Evolutionary conservation across 2,797 vertebrate species (phyloP), one percentile per base, ranked within the genome.

Genomic region (Melanotaenia maccullochi): DNA sequence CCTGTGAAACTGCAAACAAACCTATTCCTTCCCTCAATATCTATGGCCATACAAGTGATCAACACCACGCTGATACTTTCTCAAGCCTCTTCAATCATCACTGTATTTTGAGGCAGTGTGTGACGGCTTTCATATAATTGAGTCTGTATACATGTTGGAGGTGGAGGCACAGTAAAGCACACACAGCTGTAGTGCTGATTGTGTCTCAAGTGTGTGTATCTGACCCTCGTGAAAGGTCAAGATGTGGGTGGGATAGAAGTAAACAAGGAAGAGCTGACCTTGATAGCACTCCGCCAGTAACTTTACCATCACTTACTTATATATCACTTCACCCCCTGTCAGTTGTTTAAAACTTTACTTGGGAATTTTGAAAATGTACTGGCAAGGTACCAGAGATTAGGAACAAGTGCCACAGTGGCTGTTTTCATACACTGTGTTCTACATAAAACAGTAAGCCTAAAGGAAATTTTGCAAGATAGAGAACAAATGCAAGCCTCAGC

Each of bases 1-100:
- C 91, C 73, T 88, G 85, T 78, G 86, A 71, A 76, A 85, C 68
- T 71, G 65, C 83, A 91, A 85, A 89, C 74, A 79, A 82, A 83
- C 76, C 60, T 55, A 35, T 83, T 75, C 59, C 68, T 69, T 79
- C 68, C 65, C 55, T 79, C 52, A 35, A 54, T 72, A 64, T 78
- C 51, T 52, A 25, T 20, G 4, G 58, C 51, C 49, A 1, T 9
- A 38, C n/a, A 56, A 44, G 56, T 67, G 75, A 86, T 89, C 83
- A 71, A 73, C 88, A 81, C 80, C 86, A 85, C 79, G 71, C 83
- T 77, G 88, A 85, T 74, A 83, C 86, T 78, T 89, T 87, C 78
- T 57, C 71, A 59, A 49, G 59, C 40, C 61, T 73, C 70, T 67
- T 68, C 60, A 85, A 49, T 85, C 79, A 75, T 32, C 20, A 8